phyloP scores from a whole-genome alignment of 2,113 vertebrate genomes.

The Microcebus jonahi region DNA sequence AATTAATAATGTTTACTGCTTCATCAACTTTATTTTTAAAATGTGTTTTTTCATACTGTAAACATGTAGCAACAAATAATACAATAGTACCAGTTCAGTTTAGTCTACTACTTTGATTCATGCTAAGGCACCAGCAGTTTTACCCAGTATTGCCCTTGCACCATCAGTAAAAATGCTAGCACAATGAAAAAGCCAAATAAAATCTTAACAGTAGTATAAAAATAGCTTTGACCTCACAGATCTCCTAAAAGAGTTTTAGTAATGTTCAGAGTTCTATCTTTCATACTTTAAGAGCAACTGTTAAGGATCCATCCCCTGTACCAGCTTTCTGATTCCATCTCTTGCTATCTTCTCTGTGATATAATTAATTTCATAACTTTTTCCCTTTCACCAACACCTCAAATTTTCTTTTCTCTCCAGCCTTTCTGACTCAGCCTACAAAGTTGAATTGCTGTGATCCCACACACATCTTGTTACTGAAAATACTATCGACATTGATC shows the following conservation, averaged over 20 bases:
- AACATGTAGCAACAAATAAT: not conserved
- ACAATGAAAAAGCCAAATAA: not conserved
- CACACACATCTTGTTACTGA: not conserved
- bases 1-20: slow-evolving; percentile 7
- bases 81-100: not conserved
- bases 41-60: not conserved
- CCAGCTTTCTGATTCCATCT: not conserved
- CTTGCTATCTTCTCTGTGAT: not conserved
- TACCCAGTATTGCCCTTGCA: not conserved
- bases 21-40: slow-evolving; percentile 2
- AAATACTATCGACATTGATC: not conserved
- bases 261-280: not conserved
- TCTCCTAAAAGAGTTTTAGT: not conserved
- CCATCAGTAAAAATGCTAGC: not conserved
- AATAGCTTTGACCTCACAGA: not conserved
- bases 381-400: not conserved
- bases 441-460: not conserved
- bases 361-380: not conserved
- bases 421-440: not conserved
- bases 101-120: not conserved
- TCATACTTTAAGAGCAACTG: not conserved
- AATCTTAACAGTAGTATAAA: not conserved
- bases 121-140: not conserved
- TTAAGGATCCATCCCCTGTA: not conserved
- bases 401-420: not conserved